Evolutionary conservation across 2,888 invertebrate genomes (phyloP).

Genomic region (Cheilosia vulpina): DNA sequence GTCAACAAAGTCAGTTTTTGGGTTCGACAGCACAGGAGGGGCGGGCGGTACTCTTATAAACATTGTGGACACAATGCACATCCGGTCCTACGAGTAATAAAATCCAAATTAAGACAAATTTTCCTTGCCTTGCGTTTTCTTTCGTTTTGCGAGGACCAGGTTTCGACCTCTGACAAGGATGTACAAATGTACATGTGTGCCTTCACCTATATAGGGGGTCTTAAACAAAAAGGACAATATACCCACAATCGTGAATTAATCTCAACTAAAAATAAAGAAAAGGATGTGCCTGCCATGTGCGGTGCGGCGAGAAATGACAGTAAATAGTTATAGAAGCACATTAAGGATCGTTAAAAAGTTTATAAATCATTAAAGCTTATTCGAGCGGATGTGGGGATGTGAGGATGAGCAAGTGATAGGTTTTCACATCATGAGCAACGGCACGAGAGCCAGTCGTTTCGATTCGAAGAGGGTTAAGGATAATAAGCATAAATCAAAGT

Average conservation of each 20-base stretch:
- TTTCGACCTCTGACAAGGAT: slow-evolving; percentile 49
- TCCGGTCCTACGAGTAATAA: slow-evolving; percentile 55
- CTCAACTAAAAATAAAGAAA: slow-evolving; percentile 35
- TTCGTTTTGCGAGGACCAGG: not conserved
- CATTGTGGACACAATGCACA: slow-evolving; percentile 49
- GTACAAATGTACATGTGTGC: slow-evolving; percentile 35
- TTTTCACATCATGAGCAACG: not conserved
- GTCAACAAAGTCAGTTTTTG: slow-evolving; percentile 53
- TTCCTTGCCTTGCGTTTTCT: slow-evolving; percentile 11
- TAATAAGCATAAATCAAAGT: slow-evolving; percentile 54
- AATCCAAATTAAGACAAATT: slow-evolving; percentile 58
- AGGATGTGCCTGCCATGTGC: slow-evolving; percentile 18
- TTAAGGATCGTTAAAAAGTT: slow-evolving; percentile 62
- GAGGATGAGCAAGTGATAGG: slow-evolving; percentile 45
- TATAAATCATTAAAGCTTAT: slow-evolving; percentile 63
- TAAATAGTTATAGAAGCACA: slow-evolving; percentile 25
- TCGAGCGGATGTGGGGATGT: slow-evolving; percentile 50
- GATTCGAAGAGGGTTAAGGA: slow-evolving; percentile 42
- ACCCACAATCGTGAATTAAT: slow-evolving; percentile 29
- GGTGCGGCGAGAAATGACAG: too few species aligned
- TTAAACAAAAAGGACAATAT: slow-evolving; percentile 13
- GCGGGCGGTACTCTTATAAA: slow-evolving; percentile 5
- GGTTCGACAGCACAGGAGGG: slow-evolving; percentile 23
- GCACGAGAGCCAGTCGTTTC: slow-evolving; percentile 14
- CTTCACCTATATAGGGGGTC: slow-evolving; percentile 27